These are phyloP conservation scores for Aselliscus stoliczkanus DNA, from an alignment of 2,797 vertebrate species.

Conservation along the genomic window DNA sequence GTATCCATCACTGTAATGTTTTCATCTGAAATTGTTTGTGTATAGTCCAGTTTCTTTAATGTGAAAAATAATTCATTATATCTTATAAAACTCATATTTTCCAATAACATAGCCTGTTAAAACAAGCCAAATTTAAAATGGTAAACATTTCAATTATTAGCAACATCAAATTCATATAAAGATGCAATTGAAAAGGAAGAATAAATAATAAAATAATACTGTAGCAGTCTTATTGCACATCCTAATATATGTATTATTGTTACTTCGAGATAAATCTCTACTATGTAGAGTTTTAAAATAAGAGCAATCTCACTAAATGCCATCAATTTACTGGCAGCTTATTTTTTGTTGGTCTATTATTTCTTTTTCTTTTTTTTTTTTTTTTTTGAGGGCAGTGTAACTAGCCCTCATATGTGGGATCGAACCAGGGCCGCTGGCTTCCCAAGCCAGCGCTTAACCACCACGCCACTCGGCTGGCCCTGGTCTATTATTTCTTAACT, in stretches of 20 bases:
- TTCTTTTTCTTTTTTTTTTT: no score
- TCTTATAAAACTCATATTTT: slow-evolving; percentile 57
- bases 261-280: not conserved
- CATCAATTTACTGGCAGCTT: not conserved
- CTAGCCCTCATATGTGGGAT: no score
- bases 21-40: slow-evolving; percentile 83
- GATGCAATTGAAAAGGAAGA: not conserved
- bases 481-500: not conserved
- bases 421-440: no score
- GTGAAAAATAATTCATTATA: not conserved
- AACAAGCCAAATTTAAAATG: not conserved
- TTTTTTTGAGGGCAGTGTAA: no score
- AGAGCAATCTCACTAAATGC: not conserved
- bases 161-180: not conserved
- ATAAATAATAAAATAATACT: not conserved
- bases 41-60: rapidly evolving
- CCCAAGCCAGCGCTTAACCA: no score
- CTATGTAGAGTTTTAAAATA: not conserved
- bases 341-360: not conserved
- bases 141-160: not conserved
- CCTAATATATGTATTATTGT: not conserved
- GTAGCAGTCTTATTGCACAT: not conserved
- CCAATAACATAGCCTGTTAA: not conserved
- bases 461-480: no score
- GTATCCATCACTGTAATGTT: slow-evolving; percentile 84